Conservation (phyloP, 2,797 vertebrate species). For the Malacoctenus gilli region DNA sequence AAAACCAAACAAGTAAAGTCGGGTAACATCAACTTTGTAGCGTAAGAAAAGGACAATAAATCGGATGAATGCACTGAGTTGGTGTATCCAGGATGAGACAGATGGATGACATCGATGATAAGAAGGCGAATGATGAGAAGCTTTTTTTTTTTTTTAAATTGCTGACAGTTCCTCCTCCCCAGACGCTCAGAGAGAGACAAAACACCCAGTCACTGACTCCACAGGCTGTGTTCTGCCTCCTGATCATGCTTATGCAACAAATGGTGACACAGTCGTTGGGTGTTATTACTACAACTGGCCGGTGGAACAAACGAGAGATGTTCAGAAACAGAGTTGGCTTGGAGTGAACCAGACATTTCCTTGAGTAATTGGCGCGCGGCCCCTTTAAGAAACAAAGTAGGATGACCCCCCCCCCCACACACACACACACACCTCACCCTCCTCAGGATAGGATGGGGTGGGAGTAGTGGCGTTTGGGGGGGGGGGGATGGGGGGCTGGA, state of each 20-base stretch:
- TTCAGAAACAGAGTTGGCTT: slow-evolving; percentile 6
- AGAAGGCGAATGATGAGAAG: slow-evolving; percentile 50
- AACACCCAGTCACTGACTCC: slow-evolving; percentile 20
- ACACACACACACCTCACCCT: no score
- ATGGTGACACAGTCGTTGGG: background rate
- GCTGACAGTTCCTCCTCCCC: slow-evolving; percentile 48
- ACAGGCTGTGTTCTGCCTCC: slow-evolving; percentile 24
- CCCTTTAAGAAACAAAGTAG: slow-evolving; percentile 75
- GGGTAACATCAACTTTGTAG: no score
- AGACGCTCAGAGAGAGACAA: slow-evolving; percentile 50
- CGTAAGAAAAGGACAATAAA: no score
- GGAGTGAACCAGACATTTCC: slow-evolving; percentile 4
- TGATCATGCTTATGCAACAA: slow-evolving; percentile 25
- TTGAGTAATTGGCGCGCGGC: slow-evolving; percentile 34
- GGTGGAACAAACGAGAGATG: background rate
- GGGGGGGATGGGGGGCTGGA: slow-evolving; percentile 52
- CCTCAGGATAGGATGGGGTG: no score
- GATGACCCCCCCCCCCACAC: slow-evolving; percentile 56
- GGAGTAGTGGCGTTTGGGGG: no score
- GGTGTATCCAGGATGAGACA: slow-evolving; percentile 30
- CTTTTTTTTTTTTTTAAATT: no score
- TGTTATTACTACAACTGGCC: no score
- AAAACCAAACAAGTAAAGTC: no score
- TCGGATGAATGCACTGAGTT: slow-evolving; percentile 33
- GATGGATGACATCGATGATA: slow-evolving; percentile 46